These are phyloP conservation scores for Tachycineta bicolor DNA, from an alignment of 2,113 vertebrate species.

Conservation along the genomic window DNA sequence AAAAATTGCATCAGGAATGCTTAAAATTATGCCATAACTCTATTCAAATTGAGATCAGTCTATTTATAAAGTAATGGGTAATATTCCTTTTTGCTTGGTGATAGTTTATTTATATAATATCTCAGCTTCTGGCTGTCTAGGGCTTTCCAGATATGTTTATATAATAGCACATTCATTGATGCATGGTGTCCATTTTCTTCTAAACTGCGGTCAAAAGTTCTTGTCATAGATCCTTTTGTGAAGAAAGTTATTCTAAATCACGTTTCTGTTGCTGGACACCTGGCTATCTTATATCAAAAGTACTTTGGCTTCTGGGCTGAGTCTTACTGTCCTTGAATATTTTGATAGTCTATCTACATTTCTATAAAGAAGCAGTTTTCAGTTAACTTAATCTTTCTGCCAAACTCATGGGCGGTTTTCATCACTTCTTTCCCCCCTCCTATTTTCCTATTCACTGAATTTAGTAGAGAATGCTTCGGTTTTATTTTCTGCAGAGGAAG, in stretches of 20 bases:
- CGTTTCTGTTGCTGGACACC: background rate
- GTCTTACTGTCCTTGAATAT: background rate
- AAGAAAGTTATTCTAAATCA: background rate
- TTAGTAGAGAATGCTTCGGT: background rate
- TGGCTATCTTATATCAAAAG: background rate
- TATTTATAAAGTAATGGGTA: background rate
- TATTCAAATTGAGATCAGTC: background rate
- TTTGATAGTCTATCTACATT: slow-evolving; percentile 4
- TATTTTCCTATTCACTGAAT: background rate
- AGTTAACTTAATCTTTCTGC: slow-evolving; percentile 20
- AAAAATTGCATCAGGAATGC: background rate
- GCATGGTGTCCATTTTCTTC: background rate
- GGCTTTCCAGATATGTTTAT: background rate
- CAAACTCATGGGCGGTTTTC: background rate
- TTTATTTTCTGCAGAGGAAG: background rate
- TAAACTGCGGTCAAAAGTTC: background rate
- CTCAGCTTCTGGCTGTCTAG: background rate
- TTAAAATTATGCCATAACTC: background rate
- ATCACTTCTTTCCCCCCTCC: background rate
- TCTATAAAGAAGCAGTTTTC: background rate
- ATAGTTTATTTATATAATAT: background rate
- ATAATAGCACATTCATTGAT: background rate
- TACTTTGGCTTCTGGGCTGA: background rate
- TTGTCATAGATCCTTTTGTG: background rate
- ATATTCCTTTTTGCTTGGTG: background rate